Conservation (phyloP, 1,140 invertebrate genomes). For the Harpegnathos saltator region DNA sequence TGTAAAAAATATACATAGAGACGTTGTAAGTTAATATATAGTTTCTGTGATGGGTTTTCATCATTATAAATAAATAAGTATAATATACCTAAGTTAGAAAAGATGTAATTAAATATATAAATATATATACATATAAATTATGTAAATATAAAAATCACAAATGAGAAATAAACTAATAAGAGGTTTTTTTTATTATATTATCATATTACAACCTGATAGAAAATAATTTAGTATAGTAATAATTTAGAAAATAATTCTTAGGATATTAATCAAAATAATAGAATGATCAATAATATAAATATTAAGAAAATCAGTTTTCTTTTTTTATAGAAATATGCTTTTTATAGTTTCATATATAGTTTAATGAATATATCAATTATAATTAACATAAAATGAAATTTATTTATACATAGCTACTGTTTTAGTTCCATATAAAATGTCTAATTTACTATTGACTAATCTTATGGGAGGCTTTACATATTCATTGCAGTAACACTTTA, state of each 20-base stretch:
- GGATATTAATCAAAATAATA: neutral
- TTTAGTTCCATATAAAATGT: constrained; percentile 57
- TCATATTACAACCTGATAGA: neutral
- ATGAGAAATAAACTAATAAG: neutral
- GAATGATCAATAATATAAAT: neutral
- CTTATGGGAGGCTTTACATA: constrained; percentile 78
- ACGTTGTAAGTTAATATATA: constrained; percentile 34
- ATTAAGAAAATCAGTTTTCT: neutral
- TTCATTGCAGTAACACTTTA: constrained; percentile 79
- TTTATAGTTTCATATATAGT: neutral
- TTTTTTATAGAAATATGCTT: constrained; percentile 5
- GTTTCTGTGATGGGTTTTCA: constrained; percentile 23
- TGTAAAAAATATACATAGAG: constrained; percentile 20
- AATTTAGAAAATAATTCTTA: neutral
- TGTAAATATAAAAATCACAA: constrained; percentile 42
- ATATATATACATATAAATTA: constrained; percentile 1
- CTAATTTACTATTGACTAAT: constrained; percentile 80
- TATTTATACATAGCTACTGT: constrained; percentile 28
- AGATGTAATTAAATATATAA: constrained; percentile 31
- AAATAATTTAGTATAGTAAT: neutral
- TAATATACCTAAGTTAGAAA: constrained; percentile 12
- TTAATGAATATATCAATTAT: neutral
- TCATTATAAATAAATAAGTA: neutral
- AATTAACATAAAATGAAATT: neutral
- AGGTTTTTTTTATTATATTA: constrained; percentile 20